Conservation (phyloP, 2,888 invertebrate species). For the Tachina fera region DNA sequence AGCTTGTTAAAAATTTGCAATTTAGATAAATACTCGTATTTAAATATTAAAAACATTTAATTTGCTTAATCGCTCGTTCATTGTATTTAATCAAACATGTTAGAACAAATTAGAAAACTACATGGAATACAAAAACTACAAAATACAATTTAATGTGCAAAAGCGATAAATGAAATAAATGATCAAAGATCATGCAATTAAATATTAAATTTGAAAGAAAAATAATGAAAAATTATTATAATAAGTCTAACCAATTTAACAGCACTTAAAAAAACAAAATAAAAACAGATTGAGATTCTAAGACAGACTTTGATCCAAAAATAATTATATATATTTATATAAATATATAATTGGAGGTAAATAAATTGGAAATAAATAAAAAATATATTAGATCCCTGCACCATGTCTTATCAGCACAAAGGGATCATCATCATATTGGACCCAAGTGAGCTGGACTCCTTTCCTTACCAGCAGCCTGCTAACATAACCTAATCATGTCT, state of each 20-base stretch:
- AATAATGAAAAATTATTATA: neutral
- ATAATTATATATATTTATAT: too few relatives aligned
- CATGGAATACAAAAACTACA: conserved; percentile 15
- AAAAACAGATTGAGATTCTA: neutral
- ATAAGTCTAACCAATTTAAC: neutral
- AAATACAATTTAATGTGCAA: conserved; percentile 14
- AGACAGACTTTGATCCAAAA: neutral
- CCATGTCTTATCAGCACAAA: too few relatives aligned
- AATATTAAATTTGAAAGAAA: conserved; percentile 1
- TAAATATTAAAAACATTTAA: conserved; percentile 49
- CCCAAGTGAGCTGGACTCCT: too few relatives aligned
- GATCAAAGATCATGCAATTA: conserved; percentile 42
- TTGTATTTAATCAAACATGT: conserved; percentile 10
- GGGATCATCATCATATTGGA: too few relatives aligned
- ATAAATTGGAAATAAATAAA: too few relatives aligned
- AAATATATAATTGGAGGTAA: too few relatives aligned
- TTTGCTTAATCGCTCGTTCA: conserved; percentile 38
- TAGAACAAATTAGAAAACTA: conserved; percentile 23
- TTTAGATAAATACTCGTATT: conserved; percentile 38
- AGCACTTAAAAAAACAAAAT: neutral
- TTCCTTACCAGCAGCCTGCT: too few relatives aligned
- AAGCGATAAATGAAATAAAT: conserved; percentile 16
- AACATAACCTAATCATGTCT: too few relatives aligned
- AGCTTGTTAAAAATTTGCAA: neutral
- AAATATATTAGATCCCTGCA: too few relatives aligned